These are phyloP conservation scores for Boleophthalmus pectinirostris DNA, from an alignment of 2,113 vertebrate species.

Conservation along the genomic window DNA sequence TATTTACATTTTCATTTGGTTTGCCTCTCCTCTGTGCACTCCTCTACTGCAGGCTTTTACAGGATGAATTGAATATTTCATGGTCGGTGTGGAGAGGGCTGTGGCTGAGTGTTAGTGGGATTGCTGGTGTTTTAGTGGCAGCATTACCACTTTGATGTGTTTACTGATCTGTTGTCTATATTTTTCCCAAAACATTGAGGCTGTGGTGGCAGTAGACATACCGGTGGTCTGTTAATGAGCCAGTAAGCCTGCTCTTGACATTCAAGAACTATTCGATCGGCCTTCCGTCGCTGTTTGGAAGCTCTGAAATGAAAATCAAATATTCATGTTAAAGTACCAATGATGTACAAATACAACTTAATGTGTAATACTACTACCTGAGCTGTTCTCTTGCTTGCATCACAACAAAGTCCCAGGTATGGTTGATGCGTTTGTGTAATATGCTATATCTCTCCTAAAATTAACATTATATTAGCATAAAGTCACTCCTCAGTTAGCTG, in stretches of 20 bases:
- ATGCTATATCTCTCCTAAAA: slow-evolving; percentile 85
- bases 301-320: slow-evolving; percentile 76
- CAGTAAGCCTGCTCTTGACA: slow-evolving; percentile 95
- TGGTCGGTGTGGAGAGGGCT: slow-evolving; percentile 37
- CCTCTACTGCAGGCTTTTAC: slow-evolving; percentile 56
- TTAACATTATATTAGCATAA: not conserved
- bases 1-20: not conserved
- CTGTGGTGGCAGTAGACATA: slow-evolving; percentile 40
- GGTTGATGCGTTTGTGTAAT: slow-evolving; percentile 89
- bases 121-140: slow-evolving; percentile 6
- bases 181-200: not conserved
- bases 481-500: not conserved
- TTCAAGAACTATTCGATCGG: slow-evolving; percentile 90
- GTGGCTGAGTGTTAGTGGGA: slow-evolving; percentile 39
- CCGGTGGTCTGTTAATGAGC: slow-evolving; percentile 91
- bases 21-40: not conserved
- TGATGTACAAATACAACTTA: not conserved
- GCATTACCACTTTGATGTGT: slow-evolving; percentile 4
- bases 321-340: not conserved
- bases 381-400: slow-evolving; percentile 96
- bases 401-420: slow-evolving; percentile 95
- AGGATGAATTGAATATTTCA: slow-evolving; percentile 71
- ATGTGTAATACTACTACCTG: slow-evolving; percentile 80
- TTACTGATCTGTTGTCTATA: not conserved
- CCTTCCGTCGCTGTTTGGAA: slow-evolving; percentile 88